These are phyloP conservation scores for Potorous gilbertii DNA, from an alignment of 2,797 vertebrate species.

Conservation along the genomic window DNA sequence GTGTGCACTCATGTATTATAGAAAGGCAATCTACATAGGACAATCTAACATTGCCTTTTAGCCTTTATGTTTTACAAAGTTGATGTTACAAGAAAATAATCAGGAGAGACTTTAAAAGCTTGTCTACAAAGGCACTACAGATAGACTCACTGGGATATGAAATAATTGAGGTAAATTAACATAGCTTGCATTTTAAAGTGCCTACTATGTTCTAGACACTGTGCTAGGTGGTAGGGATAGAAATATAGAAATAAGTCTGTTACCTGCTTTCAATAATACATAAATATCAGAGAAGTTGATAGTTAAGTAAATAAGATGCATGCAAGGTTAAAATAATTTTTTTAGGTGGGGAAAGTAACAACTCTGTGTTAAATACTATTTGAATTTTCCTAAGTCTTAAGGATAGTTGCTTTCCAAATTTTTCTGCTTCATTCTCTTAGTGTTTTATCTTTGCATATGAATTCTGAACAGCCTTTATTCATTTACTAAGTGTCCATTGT, in stretches of 20 bases:
- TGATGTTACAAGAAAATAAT: not conserved
- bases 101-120: not conserved
- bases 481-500: not conserved
- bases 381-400: not conserved
- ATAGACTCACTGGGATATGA: not conserved
- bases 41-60: not conserved
- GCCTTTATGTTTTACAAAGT: not conserved
- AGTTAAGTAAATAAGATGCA: not conserved
- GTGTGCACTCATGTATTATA: not conserved
- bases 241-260: not conserved
- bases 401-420: conserved; percentile 20
- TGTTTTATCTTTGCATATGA: conserved; percentile 37
- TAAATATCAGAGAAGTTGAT: not conserved
- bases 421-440: conserved; percentile 9
- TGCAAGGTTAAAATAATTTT: not conserved
- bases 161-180: not conserved
- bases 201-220: not conserved
- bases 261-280: not conserved
- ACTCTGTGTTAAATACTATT: not conserved
- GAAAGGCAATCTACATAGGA: not conserved
- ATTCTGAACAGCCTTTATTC: conserved; percentile 18
- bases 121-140: not conserved
- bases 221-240: not conserved
- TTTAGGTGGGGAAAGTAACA: not conserved
- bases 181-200: not conserved